Evolutionary conservation across 1,140 invertebrate genomes (phyloP).

Genomic region (Lordiphosa mommai): DNA sequence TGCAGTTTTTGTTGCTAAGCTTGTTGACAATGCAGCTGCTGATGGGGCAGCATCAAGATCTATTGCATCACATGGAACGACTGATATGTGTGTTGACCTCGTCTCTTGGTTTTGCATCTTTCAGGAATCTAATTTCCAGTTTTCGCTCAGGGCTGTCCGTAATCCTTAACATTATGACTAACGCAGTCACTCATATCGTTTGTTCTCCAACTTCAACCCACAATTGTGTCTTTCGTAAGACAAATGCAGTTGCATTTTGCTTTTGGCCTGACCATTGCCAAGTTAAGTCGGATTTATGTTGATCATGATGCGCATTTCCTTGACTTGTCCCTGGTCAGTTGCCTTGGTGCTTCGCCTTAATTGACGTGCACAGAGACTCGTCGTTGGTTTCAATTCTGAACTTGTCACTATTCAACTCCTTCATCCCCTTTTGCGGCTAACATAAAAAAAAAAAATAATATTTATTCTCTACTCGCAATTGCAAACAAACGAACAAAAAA

Average conservation of each 20-base stretch:
- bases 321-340: constrained; percentile 3
- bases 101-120: background rate
- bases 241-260: constrained; percentile 4
- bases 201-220: too few relatives aligned
- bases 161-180: too few relatives aligned
- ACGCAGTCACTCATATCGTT: too few relatives aligned
- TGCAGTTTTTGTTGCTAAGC: constrained; percentile 2
- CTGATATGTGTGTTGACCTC: too few relatives aligned
- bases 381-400: constrained; percentile 7
- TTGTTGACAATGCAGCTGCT: constrained; percentile 7
- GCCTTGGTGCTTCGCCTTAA: constrained; percentile 5
- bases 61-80: constrained; percentile 1
- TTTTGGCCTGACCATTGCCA: constrained; percentile 3
- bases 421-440: constrained; percentile 1
- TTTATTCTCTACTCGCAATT: constrained; percentile 6
- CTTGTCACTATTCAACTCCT: constrained; percentile 1
- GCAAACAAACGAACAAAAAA: constrained; percentile 4
- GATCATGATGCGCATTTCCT: constrained; percentile 2
- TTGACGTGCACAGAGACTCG: constrained; percentile 8
- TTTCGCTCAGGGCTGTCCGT: too few relatives aligned
- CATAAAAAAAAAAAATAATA: background rate
- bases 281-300: constrained; percentile 23
- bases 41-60: constrained; percentile 3
- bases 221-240: too few relatives aligned
- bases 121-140: too few relatives aligned